Evolutionary conservation across 2,797 vertebrate species (phyloP), one percentile per base, ranked within the genome.

Genomic region (Neosilurus mollespiculum): DNA sequence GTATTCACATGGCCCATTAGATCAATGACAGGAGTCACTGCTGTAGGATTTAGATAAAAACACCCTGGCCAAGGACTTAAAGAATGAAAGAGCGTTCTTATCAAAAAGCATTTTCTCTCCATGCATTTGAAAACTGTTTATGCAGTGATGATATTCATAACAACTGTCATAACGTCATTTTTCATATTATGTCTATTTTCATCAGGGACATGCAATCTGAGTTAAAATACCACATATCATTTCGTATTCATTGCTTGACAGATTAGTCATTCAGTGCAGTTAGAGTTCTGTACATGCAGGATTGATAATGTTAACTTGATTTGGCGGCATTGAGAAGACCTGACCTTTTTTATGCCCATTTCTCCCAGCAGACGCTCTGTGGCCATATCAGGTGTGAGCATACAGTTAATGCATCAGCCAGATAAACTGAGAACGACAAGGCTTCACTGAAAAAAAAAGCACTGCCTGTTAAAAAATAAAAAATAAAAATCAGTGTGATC

Each of bases 361-460:
- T 26, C 64, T 61, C 30, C 37, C 70, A 69, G 24, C 51, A 77
- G 53, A 70, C n/a, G 10, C 24, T 30, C n/a, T 22, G 34, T 53
- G 22, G 2, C 73, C 65, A 26, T 69, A 83, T 70, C 65, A 78
- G 82, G 37, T 69, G 53, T 20, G 37, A 78, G 34, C 64, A 78
- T 9, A 53, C 4, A 2, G 11, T 61, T 76, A 66, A 56, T 67
- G 61, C 59, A 15, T 82, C 81, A 81, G 66, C 30, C 51, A 81
- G 80, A 81, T n/a, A 76, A 76, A 82, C 11, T 22, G 59, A 34
- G 15, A 59, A 78, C 37, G 22, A 59, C 34, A 49, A 49, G 56
- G 53, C 22, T 58, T 54, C 30, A 51, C 20, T 37, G 51, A 59
- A 51, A 77, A 73, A 70, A 82, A 75, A 82, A 56, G 71, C 20